Conservation (phyloP, 2,113 vertebrate species). For the Genyomyrus donnyi region DNA sequence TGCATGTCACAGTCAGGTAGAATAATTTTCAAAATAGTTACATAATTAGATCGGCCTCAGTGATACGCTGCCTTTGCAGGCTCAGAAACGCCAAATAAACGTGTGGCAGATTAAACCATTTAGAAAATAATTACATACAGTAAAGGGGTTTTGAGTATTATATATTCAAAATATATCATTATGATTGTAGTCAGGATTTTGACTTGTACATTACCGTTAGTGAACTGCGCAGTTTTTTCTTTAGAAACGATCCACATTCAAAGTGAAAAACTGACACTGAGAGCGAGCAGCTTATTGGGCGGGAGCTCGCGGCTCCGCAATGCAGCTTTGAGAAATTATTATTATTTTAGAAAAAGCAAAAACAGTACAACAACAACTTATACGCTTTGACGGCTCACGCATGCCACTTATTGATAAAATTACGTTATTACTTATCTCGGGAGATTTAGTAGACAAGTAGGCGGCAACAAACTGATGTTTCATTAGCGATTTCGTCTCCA, state of each 20-base stretch:
- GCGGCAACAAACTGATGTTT: neutral
- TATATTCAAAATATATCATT: neutral
- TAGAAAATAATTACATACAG: neutral
- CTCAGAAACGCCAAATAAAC: neutral
- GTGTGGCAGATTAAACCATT: neutral
- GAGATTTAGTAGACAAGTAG: neutral
- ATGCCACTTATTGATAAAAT: slow-evolving; percentile 1
- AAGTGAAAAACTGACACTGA: neutral
- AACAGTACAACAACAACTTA: neutral
- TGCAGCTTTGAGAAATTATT: neutral
- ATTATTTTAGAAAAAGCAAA: neutral
- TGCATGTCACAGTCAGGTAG: neutral
- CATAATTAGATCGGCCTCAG: neutral
- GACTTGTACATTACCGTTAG: neutral
- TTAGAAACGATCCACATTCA: neutral
- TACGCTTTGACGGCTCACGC: neutral
- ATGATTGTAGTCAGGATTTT: neutral
- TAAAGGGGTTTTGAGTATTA: neutral
- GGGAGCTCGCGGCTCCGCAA: neutral
- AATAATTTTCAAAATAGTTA: neutral
- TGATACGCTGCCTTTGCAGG: neutral
- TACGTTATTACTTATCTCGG: neutral
- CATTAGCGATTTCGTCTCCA: neutral
- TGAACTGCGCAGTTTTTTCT: neutral
- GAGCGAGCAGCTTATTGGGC: neutral